Evolutionary conservation across 2,797 vertebrate genomes (phyloP), one percentile per base, ranked within the genome.

Genomic region (Melanogrammus aeglefinus): DNA sequence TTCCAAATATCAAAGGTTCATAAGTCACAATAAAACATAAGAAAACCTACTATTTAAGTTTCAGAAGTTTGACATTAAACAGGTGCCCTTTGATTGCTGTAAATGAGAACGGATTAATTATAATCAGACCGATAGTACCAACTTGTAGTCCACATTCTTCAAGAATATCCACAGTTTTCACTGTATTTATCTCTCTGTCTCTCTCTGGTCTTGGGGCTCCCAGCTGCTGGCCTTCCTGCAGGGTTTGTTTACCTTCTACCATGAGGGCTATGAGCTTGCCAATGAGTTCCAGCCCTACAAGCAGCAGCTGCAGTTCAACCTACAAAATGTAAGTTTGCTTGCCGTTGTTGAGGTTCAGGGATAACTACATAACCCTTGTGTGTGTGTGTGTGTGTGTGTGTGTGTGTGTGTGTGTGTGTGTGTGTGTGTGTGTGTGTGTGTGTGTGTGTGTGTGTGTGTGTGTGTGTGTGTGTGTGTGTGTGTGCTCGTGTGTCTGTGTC

Each of bases 181-280:
- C 47, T 57, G 47, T 57, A 4, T 57, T 3, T 57, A 0, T 47
- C 66, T 78, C 69, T 81, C 39, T 81, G 57, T 73, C 51, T 77
- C 84, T 87, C 89, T 92, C 88, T 82, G 47, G 47, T 21, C 16
- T 57, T 57, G 47, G 16, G 47, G 47, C 18, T 18, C 47, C 72
- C 93, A 99, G 98, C 94, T 99, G 78, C 89, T 99, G 92, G 97
- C 97, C 13, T 99, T 99, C 90, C 96, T 99, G 84, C 98, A 99
- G 91, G 98, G 98, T 6, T 89, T 99, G 89, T 99, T 99, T 90
- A 99, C 97, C 0, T 99, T 98, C 93, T 99, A 99, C 93, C 98
- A 99, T 0, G 97, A 99, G 90, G 98, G 98, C 87, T 99, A 99
- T 41, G 98, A 99, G 86, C 91, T 99, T 85, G 97, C 97, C 79